phyloP scores from a whole-genome alignment of 2,888 invertebrate species.

The Drosophila nr. medialis region DNA sequence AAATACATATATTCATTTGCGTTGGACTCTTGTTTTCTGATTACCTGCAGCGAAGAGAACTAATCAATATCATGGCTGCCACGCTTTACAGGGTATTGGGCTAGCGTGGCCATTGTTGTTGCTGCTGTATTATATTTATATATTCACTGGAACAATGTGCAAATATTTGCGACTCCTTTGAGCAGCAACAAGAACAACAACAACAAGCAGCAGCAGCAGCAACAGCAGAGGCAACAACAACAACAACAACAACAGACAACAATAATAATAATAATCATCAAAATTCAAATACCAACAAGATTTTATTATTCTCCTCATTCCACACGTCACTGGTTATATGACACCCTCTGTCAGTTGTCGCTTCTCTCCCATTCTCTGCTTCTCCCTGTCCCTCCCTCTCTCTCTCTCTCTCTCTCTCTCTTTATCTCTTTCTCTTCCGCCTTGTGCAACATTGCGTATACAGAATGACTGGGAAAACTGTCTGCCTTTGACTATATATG shows the following conservation, averaged over 20 bases:
- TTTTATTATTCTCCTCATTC: conserved; percentile 11
- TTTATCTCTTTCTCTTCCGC: background rate
- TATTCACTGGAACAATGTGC: conserved; percentile 18
- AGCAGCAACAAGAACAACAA: conserved; percentile 12
- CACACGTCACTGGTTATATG: background rate
- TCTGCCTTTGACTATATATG: conserved; percentile 19
- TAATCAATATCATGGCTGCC: too few relatives aligned
- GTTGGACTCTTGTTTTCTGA: too few relatives aligned
- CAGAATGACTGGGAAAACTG: conserved; percentile 41
- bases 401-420: background rate
- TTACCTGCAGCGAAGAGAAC: too few relatives aligned
- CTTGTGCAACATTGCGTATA: conserved; percentile 58
- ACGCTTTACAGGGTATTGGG: conserved; percentile 1
- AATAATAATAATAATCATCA: conserved; percentile 55
- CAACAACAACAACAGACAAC: conserved; percentile 9
- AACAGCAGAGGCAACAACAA: background rate
- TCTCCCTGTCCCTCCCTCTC: conserved; percentile 1
- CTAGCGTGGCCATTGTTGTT: conserved; percentile 1
- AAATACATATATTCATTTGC: background rate
- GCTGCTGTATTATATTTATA: conserved; percentile 8
- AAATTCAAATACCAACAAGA: conserved; percentile 53
- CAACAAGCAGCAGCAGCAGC: background rate
- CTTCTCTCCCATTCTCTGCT: background rate
- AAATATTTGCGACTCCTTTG: conserved; percentile 35
- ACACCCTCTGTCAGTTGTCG: background rate